Evolutionary conservation across 1,140 invertebrate genomes (phyloP), one percentile per base, ranked within the genome.

Genomic region (Drosophila elegans): DNA sequence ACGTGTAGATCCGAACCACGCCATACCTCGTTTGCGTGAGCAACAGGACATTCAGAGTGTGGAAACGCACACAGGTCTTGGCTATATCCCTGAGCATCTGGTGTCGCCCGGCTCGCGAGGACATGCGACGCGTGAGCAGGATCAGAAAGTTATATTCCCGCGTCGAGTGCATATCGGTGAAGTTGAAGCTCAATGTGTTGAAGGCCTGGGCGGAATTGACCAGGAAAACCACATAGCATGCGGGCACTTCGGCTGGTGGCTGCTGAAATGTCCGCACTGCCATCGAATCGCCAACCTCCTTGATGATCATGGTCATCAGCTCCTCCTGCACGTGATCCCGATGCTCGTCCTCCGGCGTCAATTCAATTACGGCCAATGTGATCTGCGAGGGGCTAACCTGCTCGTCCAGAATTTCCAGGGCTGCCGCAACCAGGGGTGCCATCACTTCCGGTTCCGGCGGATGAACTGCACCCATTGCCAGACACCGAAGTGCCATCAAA

Each of bases 111-210:
- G 21, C 36, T 11, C 34, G 16, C 7, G 13, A 39, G 25, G 32
- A 25, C 2, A 34, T 16, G 12, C 56, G 57, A 13, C 63, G 55
- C 0, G 78, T 66, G 4, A 81, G 42, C 48, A 89, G 27, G 10
- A 89, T 90, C 10, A 90, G 32, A 2, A 89, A 90, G n/a, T 73
- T 48, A 27, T 79, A 85, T 34, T 89, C 80, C 7, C 68, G 34
- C 29, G 74, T 68, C 6, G 67, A 54, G 9, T 78, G 56, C 0
- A 52, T 16, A 0, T 67, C 63, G 21, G 69, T 41, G 5, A 84
- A 81, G 5, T 81, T 27, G 32, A 78, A 78, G 0, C 51, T 54
- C 5, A 89, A 25, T 1, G 45, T 44, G 0, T 63, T 60, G 25
- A 89, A 89, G 10, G 78, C 60, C 12, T 48, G 38, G 4, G 69